Conservation (phyloP, 2,888 invertebrate species). For the Scaeva pyrastri region DNA sequence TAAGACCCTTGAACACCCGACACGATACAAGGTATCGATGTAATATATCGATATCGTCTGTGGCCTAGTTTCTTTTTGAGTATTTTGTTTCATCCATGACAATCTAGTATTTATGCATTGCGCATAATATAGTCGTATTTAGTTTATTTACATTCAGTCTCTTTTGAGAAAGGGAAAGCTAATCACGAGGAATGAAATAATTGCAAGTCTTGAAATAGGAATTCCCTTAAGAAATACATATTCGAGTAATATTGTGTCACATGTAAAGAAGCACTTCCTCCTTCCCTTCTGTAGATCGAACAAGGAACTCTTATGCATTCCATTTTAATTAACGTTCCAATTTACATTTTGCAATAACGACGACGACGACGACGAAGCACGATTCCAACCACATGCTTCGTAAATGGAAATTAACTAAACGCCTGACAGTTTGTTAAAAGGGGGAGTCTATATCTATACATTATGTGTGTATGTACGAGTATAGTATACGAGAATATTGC, state of each 20-base stretch:
- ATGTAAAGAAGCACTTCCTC: neutral
- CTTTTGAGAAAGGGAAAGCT: constrained; percentile 24
- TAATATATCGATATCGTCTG: constrained; percentile 31
- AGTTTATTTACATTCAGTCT: constrained; percentile 18
- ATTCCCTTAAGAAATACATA: constrained; percentile 13
- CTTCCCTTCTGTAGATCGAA: neutral
- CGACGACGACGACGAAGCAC: neutral
- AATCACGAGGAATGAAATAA: neutral
- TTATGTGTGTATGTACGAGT: no score
- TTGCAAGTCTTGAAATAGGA: neutral
- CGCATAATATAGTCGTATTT: neutral
- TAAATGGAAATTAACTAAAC: neutral
- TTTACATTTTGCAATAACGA: constrained; percentile 16
- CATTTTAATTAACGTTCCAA: constrained; percentile 28
- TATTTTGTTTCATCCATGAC: constrained; percentile 34
- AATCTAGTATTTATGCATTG: neutral
- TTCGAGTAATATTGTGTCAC: neutral
- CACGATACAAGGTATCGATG: neutral
- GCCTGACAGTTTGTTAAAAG: neutral
- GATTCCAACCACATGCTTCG: neutral
- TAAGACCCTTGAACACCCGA: constrained; percentile 29
- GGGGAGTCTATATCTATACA: no score
- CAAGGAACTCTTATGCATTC: neutral
- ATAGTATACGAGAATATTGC: neutral
- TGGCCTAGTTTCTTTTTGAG: constrained; percentile 44